A percentile compares a stretch with the other conserved stretches of the same genome.
Evolutionary conservation across 2,113 vertebrate genomes (phyloP).

Genomic region (Cisticola juncidis): DNA sequence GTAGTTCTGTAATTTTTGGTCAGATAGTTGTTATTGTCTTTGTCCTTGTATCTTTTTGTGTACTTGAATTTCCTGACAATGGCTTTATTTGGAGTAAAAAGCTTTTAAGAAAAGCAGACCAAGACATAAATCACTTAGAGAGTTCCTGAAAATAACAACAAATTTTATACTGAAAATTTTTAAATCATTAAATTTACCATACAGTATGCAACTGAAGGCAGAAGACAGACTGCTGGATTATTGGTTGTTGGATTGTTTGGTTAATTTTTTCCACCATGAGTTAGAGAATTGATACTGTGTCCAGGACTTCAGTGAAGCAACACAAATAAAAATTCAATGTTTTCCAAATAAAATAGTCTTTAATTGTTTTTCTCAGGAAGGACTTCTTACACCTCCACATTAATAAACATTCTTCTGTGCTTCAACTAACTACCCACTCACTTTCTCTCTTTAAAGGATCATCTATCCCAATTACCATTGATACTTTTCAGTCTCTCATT

Average conservation of each 20-base stretch:
- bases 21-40: background rate
- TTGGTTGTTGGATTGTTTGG: background rate
- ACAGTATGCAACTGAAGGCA: background rate
- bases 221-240: background rate
- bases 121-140: background rate
- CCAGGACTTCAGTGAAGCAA: background rate
- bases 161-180: background rate
- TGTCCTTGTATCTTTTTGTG: background rate
- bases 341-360: slow-evolving; percentile 44
- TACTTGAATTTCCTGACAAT: background rate
- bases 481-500: slow-evolving; percentile 56
- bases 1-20: background rate
- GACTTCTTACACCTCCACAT: slow-evolving; percentile 24
- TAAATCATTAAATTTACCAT: background rate
- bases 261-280: rapidly evolving
- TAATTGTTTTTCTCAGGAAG: slow-evolving; percentile 45
- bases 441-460: slow-evolving; percentile 32
- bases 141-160: background rate
- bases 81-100: background rate
- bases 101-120: background rate
- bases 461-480: slow-evolving; percentile 44
- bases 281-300: background rate
- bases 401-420: slow-evolving; percentile 51
- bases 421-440: slow-evolving; percentile 45
- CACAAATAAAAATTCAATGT: slow-evolving; percentile 32